Evolutionary conservation across 2,113 vertebrate genomes (phyloP), one percentile per base, ranked within the genome.

Genomic region (Cynocephalus volans): DNA sequence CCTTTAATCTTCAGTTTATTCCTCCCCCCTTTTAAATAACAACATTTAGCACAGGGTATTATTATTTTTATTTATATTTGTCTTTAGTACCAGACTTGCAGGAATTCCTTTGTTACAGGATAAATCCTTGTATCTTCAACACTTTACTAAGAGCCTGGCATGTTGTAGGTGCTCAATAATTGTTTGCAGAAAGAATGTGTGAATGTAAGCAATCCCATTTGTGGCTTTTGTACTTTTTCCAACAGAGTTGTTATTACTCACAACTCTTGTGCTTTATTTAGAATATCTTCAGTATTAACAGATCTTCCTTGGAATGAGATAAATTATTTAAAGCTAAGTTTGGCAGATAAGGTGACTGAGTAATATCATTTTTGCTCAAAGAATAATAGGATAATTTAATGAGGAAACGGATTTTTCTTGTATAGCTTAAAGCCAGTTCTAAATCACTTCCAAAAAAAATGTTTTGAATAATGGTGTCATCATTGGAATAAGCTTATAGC

Each of bases 361-460:
- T 86, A 70, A 73, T 79, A 65, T 6, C 6, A 36, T 82, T 88
- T 95, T 95, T 85, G 60, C 18, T 81, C 21, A 81, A 69, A 93
- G 15, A 79, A 26, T 70, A 81, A 54, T 50, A 73, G 67, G 52
- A 41, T 77, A 67, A 26, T 77, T 83, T 93, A 83, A 72, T 67
- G 77, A 85, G 62, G 3, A 85, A 45, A 72, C 11, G 70, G 58
- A 24, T 90, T 82, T 65, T 72, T 93, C 17, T 94, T 72, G 4
- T 60, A 48, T 86, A 31, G 26, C 45, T 96, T 93, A 73, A 67
- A 84, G 19, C 28, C 62, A 83, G 28, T 88, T 88, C 70, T 92
- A 76, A 82, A 64, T 83, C 4, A 95, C 45, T 77, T 67, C 24
- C 26, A 48, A 52, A 83, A 86, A 36, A 90, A 23, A 41, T 41